Evolutionary conservation across 2,888 invertebrate species (phyloP), one percentile per base, ranked within the genome.

Genomic region (Macaria liturata): DNA sequence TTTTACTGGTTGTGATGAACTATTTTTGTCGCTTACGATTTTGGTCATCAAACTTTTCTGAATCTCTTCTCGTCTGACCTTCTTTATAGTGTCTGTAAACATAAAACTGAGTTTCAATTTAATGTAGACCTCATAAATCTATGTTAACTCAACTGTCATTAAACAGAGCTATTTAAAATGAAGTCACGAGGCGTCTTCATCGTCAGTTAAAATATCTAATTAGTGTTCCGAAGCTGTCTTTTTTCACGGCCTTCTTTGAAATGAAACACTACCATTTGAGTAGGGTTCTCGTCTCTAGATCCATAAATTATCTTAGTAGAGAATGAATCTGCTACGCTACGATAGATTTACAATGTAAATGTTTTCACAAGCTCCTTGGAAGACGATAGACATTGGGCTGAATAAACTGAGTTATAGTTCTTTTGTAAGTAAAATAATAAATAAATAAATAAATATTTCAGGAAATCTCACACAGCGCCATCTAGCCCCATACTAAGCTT

Each of bases 171-270:
- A 50, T 56, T 56, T 50, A 51, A 34, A 50, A 32, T 34, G n/a
- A 42, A 56, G 49, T 55, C 20, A 51, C 47, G 57, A 47, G 47
- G 37, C 46, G 50, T 56, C 46, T 56, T 32, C 44, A 44, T 70
- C 67, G 68, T 7, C 34, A 20, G 20, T 3, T 37, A 74, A 70
- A 75, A 71, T 66, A 64, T 64, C 65, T 71, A 72, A 75, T 76
- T 74, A 70, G 59, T 66, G 53, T 46, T 59, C 57, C 61, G 20
- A 9, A 42, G 40, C 31, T 47, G 49, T 57, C 49, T 52, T 66
- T 66, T 62, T 62, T 59, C 54, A 45, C 39, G 30, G 47, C 34
- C 34, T 0, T 9, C 43, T 57, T 51, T 52, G 51, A 52, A 52
- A 57, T 52, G 39, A 47, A 57, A 55, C 47, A 50, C 47, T 39